These are phyloP conservation scores for Drosophila persimilis DNA, from an alignment of 1,140 invertebrate genomes.

Conservation along the genomic window DNA sequence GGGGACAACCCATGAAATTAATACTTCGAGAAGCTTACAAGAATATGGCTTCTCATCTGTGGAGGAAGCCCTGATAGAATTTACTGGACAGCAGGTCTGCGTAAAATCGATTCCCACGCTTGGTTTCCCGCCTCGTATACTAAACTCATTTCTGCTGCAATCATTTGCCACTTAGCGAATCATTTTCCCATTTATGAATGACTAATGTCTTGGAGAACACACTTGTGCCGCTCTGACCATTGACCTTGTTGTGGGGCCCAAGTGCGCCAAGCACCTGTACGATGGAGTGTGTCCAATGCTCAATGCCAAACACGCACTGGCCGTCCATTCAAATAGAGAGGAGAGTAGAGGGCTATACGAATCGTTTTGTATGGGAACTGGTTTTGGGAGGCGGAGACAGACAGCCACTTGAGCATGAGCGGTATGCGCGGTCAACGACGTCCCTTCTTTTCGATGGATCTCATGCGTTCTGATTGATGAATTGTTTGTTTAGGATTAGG, in stretches of 20 bases:
- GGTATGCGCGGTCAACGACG: conserved; percentile 67
- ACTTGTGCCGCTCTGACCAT: conserved; percentile 48
- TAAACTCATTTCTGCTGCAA: background rate
- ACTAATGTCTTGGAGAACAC: conserved; percentile 50
- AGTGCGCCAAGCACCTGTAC: conserved; percentile 49
- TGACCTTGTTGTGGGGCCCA: conserved; percentile 60
- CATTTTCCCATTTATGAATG: conserved; percentile 40
- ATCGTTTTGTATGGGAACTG: conserved; percentile 32
- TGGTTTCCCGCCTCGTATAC: conserved; percentile 1
- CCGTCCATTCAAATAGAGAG: background rate
- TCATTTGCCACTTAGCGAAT: conserved; percentile 12
- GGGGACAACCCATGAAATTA: no score
- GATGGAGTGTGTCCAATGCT: no score
- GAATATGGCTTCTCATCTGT: conserved; percentile 35
- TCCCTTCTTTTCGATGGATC: conserved; percentile 45
- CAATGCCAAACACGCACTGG: background rate
- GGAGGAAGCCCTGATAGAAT: background rate
- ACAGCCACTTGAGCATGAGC: conserved; percentile 40
- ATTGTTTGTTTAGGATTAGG: conserved; percentile 70
- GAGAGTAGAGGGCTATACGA: no score
- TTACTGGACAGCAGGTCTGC: background rate
- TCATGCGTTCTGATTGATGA: conserved; percentile 61
- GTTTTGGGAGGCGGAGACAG: conserved; percentile 16
- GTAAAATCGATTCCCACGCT: conserved; percentile 50
- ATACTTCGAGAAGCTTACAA: conserved; percentile 14